Percentiles rank a stretch among this genome's conserved stretches.
These are phyloP conservation scores for Pyxicephalus adspersus DNA, from an alignment of 2,113 vertebrate species.

Conservation along the genomic window DNA sequence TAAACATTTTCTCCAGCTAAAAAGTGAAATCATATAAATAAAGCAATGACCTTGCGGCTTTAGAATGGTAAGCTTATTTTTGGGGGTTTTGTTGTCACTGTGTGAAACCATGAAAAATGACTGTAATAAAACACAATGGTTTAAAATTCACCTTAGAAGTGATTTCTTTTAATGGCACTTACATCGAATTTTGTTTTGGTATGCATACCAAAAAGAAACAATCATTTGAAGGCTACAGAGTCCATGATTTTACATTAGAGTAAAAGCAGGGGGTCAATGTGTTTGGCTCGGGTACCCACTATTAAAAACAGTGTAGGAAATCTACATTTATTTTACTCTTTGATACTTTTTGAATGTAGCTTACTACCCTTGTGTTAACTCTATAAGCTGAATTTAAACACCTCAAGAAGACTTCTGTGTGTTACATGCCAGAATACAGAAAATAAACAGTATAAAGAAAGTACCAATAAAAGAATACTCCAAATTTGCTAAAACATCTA, in stretches of 20 bases:
- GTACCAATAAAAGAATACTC: no score
- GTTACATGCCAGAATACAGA: constrained; percentile 26
- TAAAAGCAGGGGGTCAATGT: background rate
- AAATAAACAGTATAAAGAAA: no score
- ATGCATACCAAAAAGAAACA: constrained; percentile 19
- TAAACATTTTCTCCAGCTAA: background rate
- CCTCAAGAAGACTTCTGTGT: background rate
- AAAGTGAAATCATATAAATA: constrained; percentile 4
- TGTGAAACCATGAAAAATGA: constrained; percentile 27
- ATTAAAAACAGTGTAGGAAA: background rate
- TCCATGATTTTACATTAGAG: constrained; percentile 7
- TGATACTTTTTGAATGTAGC: constrained; percentile 13
- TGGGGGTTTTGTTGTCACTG: constrained; percentile 10
- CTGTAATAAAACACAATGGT: background rate
- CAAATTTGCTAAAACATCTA: background rate
- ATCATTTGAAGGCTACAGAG: constrained; percentile 3
- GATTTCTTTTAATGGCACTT: constrained; percentile 3
- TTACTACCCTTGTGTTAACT: constrained; percentile 27
- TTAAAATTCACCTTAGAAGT: constrained; percentile 25
- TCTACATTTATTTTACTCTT: background rate
- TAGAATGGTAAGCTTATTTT: constrained; percentile 2
- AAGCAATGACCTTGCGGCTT: background rate
- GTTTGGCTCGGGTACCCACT: background rate
- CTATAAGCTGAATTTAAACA: constrained; percentile 17
- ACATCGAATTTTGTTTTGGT: constrained; percentile 2